phyloP scores from a whole-genome alignment of 1,140 invertebrate genomes.

The Sipha flava region DNA sequence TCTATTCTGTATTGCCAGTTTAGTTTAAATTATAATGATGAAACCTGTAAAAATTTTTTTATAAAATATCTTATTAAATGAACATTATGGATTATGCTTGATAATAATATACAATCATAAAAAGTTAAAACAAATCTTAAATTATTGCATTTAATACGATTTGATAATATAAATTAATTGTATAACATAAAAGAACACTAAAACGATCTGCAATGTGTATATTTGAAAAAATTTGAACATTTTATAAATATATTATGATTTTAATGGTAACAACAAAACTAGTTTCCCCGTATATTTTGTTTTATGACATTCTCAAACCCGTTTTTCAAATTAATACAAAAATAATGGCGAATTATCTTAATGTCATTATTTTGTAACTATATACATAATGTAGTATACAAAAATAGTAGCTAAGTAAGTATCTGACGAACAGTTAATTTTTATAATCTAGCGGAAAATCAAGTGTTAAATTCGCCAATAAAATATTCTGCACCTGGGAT shows the following conservation, averaged over 20 bases:
- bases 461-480: neutral
- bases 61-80: too few species aligned
- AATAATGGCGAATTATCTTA: neutral
- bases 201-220: neutral
- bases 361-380: neutral
- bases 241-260: neutral
- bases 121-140: too few species aligned
- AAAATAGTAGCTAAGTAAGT: neutral
- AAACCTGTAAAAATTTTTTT: too few species aligned
- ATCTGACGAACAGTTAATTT: neutral
- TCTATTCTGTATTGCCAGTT: too few species aligned
- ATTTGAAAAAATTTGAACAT: too few species aligned
- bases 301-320: neutral
- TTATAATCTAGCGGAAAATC: neutral
- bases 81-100: too few species aligned
- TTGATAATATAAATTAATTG: too few species aligned
- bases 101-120: too few species aligned
- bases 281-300: neutral
- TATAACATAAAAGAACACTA: too few species aligned
- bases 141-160: too few species aligned
- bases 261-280: neutral
- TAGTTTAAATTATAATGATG: too few species aligned
- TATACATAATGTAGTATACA: neutral
- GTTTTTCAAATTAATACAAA: neutral
- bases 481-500: neutral